These are phyloP conservation scores for Synergus gifuensis DNA, from an alignment of 2,888 invertebrate species.

Conservation along the genomic window DNA sequence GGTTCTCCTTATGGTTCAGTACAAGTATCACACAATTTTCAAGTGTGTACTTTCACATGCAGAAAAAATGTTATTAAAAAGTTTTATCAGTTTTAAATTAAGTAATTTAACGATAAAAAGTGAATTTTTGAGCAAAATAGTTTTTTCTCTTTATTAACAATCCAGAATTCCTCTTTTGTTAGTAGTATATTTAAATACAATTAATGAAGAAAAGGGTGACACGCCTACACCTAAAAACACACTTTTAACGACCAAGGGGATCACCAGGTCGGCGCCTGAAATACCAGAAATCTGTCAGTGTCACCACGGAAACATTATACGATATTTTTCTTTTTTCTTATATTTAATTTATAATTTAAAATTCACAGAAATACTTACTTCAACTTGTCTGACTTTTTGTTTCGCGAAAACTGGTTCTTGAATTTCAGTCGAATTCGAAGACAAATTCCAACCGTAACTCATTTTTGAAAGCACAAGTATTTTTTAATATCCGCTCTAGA, in stretches of 20 bases:
- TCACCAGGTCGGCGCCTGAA: not conserved
- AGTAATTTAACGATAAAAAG: too few relatives aligned
- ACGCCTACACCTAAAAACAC: too few relatives aligned
- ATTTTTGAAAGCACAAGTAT: not conserved
- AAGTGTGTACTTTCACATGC: not conserved
- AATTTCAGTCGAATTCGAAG: constrained; percentile 4
- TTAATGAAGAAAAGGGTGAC: too few relatives aligned
- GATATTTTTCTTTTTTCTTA: too few relatives aligned
- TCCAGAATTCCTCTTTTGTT: too few relatives aligned
- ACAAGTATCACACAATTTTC: not conserved
- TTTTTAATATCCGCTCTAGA: not conserved
- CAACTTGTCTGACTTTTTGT: not conserved
- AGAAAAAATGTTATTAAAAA: not conserved
- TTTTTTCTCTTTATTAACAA: too few relatives aligned
- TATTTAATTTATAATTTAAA: not conserved
- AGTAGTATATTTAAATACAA: too few relatives aligned
- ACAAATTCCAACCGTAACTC: not conserved
- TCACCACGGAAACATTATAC: not conserved
- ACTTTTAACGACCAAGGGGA: too few relatives aligned
- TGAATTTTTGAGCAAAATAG: too few relatives aligned
- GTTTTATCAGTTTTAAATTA: too few relatives aligned
- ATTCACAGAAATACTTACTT: not conserved
- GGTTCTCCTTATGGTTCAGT: not conserved
- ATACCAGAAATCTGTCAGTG: not conserved
- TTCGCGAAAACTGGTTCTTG: not conserved